Percentiles rank a stretch among this genome's conserved stretches.
These are phyloP conservation scores for Tenthredo distinguenda DNA, from an alignment of 2,888 invertebrate genomes.

Conservation along the genomic window DNA sequence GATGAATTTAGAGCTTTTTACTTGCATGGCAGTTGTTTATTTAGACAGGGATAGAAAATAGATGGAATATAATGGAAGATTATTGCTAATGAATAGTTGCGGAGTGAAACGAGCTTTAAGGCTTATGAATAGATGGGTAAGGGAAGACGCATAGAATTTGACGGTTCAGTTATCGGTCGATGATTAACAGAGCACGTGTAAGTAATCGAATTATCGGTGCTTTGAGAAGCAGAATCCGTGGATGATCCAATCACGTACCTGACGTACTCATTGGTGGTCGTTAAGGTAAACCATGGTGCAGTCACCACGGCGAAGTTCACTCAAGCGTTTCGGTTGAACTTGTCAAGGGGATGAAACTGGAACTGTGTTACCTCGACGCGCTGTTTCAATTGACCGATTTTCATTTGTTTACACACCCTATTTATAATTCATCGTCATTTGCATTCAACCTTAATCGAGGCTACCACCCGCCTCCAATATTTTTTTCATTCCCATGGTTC, in stretches of 20 bases:
- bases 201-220: slow-evolving; percentile 78
- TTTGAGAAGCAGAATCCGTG: slow-evolving; percentile 77
- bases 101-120: background rate
- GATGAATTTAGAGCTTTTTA: background rate
- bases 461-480: background rate
- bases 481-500: background rate
- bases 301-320: slow-evolving; percentile 10
- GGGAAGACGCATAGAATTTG: slow-evolving; percentile 38
- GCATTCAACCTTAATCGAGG: background rate
- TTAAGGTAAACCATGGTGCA: slow-evolving; percentile 23
- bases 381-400: slow-evolving; percentile 30
- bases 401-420: background rate
- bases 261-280: slow-evolving; percentile 71
- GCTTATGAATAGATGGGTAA: background rate
- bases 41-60: too few relatives aligned
- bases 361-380: slow-evolving; percentile 4
- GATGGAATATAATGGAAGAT: background rate
- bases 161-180: slow-evolving; percentile 43
- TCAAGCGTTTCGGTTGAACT: slow-evolving; percentile 43
- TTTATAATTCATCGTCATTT: background rate
- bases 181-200: slow-evolving; percentile 47
- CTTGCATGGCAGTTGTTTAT: too few relatives aligned
- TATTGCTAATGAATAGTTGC: background rate
- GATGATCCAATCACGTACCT: slow-evolving; percentile 76
- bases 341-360: slow-evolving; percentile 46